Percentiles rank a stretch among this genome's conserved stretches.
phyloP scores from a whole-genome alignment of 2,888 invertebrate genomes.

The Sminthurinus aureus region DNA sequence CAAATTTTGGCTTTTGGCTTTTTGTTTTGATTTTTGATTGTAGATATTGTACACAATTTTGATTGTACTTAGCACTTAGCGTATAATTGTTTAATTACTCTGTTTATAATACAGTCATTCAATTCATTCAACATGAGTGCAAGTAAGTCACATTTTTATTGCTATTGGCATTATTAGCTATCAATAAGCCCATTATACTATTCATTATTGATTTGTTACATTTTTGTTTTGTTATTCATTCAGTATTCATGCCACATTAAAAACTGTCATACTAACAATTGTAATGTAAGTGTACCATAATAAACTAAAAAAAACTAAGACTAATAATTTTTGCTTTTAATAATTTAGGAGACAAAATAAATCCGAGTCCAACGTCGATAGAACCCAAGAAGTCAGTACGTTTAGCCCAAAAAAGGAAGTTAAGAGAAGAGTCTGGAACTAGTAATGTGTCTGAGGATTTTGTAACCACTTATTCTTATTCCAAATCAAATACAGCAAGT shows the following conservation, averaged over 20 bases:
- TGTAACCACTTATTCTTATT: conserved; percentile 19
- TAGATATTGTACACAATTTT: no score
- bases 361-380: conserved; percentile 6
- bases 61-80: no score
- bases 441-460: conserved; percentile 29
- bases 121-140: background rate
- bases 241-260: no score
- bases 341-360: conserved; percentile 32
- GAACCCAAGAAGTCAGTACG: conserved; percentile 45
- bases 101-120: no score
- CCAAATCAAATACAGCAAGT: conserved; percentile 26
- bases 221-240: no score
- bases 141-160: background rate
- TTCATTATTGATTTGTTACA: background rate
- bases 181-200: background rate
- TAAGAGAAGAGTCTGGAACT: conserved; percentile 40
- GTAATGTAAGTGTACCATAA: background rate
- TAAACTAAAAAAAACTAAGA: background rate
- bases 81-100: no score
- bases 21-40: no score
- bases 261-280: background rate
- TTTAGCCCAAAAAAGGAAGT: conserved; percentile 43
- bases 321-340: background rate
- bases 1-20: no score
- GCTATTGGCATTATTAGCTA: background rate